A percentile compares a stretch with the other conserved stretches of the same genome.
phyloP scores from a whole-genome alignment of 2,797 vertebrate genomes.

The Trichosurus vulpecula region DNA sequence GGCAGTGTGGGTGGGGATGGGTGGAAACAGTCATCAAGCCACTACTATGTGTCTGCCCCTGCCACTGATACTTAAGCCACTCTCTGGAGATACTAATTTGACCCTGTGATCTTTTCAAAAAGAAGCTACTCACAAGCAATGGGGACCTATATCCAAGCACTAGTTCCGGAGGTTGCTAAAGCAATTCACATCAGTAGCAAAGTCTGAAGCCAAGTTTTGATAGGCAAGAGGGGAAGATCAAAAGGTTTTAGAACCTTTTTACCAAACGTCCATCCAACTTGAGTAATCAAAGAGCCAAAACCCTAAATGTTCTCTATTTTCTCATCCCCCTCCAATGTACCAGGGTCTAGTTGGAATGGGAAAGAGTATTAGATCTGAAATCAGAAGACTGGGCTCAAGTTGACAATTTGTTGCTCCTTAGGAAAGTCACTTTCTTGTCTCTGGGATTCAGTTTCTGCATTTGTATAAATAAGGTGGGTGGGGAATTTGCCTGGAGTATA shows the following conservation, averaged over 20 bases:
- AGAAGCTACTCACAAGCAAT: not conserved
- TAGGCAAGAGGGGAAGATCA: not conserved
- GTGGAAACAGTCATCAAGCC: not conserved
- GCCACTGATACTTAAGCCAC: not conserved
- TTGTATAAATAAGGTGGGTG: not conserved
- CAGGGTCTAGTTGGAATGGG: not conserved
- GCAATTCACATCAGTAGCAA: not conserved
- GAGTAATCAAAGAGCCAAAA: conserved; percentile 19
- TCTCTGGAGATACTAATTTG: not conserved
- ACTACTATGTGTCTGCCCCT: not conserved
- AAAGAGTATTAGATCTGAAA: not conserved
- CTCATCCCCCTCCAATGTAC: not conserved
- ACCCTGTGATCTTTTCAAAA: not conserved
- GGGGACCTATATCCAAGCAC: not conserved
- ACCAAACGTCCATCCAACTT: not conserved
- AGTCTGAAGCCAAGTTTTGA: not conserved
- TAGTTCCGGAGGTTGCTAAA: not conserved
- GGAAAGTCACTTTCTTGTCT: not conserved
- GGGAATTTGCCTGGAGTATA: not conserved
- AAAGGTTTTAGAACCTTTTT: not conserved
- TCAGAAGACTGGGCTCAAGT: not conserved
- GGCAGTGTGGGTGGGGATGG: not conserved
- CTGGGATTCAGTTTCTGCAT: not conserved
- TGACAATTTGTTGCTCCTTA: not conserved
- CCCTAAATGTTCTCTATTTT: not conserved